phyloP scores from a whole-genome alignment of 1,140 invertebrate species.

The Trypoxylus dichotomus region DNA sequence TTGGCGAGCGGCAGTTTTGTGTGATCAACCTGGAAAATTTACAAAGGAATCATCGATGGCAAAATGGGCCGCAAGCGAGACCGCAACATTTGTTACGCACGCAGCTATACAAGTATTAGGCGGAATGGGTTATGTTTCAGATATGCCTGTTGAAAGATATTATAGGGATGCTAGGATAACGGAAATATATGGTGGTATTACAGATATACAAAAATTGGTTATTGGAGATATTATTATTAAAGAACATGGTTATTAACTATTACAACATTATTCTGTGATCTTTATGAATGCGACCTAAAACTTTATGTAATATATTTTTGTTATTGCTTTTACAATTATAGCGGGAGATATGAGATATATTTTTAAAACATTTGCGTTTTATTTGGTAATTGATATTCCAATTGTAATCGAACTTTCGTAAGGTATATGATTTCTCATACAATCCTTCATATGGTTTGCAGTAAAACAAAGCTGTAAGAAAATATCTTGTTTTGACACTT shows the following conservation, averaged over 20 bases:
- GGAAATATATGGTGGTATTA: conserved; percentile 87
- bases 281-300: background rate
- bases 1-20: conserved; percentile 77
- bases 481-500: too few relatives aligned
- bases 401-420: too few relatives aligned
- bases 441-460: too few relatives aligned
- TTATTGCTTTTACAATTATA: background rate
- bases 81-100: conserved; percentile 80
- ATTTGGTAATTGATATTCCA: background rate
- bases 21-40: conserved; percentile 63
- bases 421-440: too few relatives aligned
- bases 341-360: too few relatives aligned
- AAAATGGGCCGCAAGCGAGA: conserved; percentile 82
- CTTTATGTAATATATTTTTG: conserved; percentile 18
- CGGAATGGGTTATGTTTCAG: conserved; percentile 85
- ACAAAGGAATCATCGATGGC: conserved; percentile 85
- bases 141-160: conserved; percentile 87
- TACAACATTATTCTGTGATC: background rate
- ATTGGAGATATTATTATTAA: conserved; percentile 78
- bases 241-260: conserved; percentile 56
- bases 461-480: too few relatives aligned
- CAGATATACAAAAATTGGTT: conserved; percentile 88
- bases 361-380: background rate
- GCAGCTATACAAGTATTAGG: conserved; percentile 83
- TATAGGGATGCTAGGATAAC: conserved; percentile 85